Conservation (phyloP, 2,888 invertebrate genomes). For the Leuctra nigra region DNA sequence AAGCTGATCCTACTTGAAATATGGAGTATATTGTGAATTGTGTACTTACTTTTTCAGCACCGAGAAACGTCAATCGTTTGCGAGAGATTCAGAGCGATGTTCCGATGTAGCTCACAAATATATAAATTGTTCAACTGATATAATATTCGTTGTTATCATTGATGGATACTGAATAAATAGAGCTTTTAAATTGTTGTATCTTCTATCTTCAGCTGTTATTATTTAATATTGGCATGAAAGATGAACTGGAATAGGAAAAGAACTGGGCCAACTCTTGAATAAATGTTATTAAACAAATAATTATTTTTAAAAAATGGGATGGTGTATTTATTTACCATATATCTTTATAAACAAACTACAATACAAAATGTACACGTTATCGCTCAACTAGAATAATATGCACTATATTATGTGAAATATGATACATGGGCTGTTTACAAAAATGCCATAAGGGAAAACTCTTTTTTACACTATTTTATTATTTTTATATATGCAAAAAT, state of each 20-base stretch:
- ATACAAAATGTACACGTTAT: conserved; percentile 69
- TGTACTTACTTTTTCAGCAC: too few species aligned
- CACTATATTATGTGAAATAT: conserved; percentile 41
- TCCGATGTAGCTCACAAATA: too few species aligned
- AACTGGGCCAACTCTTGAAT: neutral
- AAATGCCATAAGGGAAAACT: conserved; percentile 26
- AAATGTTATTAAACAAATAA: neutral
- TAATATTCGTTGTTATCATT: too few species aligned
- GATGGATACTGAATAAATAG: too few species aligned
- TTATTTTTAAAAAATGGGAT: conserved; percentile 30
- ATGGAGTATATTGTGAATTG: too few species aligned
- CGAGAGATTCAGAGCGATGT: too few species aligned
- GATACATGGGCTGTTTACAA: conserved; percentile 42
- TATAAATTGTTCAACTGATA: too few species aligned
- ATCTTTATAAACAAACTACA: conserved; percentile 69
- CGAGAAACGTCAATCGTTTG: too few species aligned
- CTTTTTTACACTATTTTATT: conserved; percentile 26
- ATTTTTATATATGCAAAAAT: conserved; percentile 42
- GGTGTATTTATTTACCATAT: conserved; percentile 42
- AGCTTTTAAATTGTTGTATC: too few species aligned
- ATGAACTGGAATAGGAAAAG: neutral
- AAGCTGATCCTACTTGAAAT: too few species aligned
- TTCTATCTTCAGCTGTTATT: too few species aligned
- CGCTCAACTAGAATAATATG: conserved; percentile 50
- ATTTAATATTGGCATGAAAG: too few species aligned